Base-by-base conservation (phyloP, 2,113 vertebrate species). In the Aepyceros melampus region DNA sequence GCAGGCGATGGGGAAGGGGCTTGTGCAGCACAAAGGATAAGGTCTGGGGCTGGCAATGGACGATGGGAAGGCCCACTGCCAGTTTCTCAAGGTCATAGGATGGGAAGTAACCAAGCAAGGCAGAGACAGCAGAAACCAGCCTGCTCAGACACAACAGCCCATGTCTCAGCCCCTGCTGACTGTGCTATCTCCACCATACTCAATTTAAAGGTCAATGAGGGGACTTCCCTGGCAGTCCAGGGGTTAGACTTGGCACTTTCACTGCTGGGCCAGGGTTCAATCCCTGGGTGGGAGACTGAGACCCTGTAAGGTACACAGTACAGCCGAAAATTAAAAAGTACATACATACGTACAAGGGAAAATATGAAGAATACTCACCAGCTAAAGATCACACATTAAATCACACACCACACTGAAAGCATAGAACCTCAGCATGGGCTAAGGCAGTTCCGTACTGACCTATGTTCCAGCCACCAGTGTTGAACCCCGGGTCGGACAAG, bases 401-500 rank as follows among this genome's bases (percentile, higher is more conserved):
- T 47, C 25, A 47, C 62, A 87, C 15, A 29, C 43, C 51, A 56
- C 40, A 45, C 13, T 43, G 7, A n/a, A 5, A 33, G 67, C 2
- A 17, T 40, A 43, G 27, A 76, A 43, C 40, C 40, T 43, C 25
- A 40, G 81, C 0, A 0, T 5, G 5, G 51, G 23, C 58, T 16
- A 71, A 11, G 60, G 23, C 21, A 15, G 21, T n/a, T 43, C 82
- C 33, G 51, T 16, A 96, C 94, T 97, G 98, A 99, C 99, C 99
- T 98, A 99, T 97, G 98, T 97, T 99, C 99, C 99, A 99, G 97
- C 99, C 98, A 43, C 99, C 98, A 0, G 98, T 98, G 95, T 98
- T 99, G 97, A 99, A 98, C 23, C 99, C 99, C 76, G 99, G 99
- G 97, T 99, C 99, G 0, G 99, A 99, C 98, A 99, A 99, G 97